phyloP scores from a whole-genome alignment of 1,140 invertebrate species.

The Drosophila murphyi region DNA sequence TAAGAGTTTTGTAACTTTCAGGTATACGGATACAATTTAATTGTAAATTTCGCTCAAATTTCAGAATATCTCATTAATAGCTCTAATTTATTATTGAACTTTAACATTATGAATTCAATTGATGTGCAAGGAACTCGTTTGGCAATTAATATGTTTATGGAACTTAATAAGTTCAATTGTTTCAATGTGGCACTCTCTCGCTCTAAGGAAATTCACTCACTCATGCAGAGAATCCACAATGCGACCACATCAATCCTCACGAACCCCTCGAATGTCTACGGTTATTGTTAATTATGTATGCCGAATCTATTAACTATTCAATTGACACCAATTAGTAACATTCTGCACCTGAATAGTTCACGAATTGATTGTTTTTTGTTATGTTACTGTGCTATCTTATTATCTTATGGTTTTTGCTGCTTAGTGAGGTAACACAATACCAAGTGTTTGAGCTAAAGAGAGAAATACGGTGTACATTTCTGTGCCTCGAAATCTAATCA shows the following conservation, averaged over 20 bases:
- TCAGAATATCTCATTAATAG: neutral
- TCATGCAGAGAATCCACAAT: neutral
- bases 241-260: neutral
- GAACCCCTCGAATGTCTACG: too few species aligned
- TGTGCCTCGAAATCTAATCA: constrained; percentile 16
- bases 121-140: neutral
- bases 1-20: constrained; percentile 3
- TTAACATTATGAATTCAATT: neutral
- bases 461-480: neutral
- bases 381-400: too few species aligned
- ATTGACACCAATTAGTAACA: neutral
- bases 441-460: neutral
- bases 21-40: constrained; percentile 6
- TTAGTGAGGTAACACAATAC: neutral
- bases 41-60: too few species aligned
- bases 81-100: neutral
- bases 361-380: neutral
- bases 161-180: neutral
- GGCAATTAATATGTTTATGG: neutral
- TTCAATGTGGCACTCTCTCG: neutral
- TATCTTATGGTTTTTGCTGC: neutral
- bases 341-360: neutral
- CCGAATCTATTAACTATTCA: neutral
- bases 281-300: neutral
- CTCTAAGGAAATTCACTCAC: neutral